phyloP scores from a whole-genome alignment of 1,140 invertebrate species.

The Caligus rogercresseyi region DNA sequence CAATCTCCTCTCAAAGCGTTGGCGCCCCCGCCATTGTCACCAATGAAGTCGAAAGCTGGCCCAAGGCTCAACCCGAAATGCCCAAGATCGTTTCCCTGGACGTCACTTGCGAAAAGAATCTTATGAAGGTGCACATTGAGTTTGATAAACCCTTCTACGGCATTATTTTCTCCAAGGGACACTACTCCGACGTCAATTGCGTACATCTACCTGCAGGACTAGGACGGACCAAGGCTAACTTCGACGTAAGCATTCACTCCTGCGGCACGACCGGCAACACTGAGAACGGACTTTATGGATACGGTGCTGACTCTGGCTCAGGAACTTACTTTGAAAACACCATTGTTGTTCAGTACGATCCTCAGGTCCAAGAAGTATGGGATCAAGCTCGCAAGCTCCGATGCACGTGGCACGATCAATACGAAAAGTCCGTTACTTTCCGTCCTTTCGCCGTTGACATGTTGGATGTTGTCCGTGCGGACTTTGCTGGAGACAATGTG shows the following conservation, averaged over 20 bases:
- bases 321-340: conserved; percentile 88
- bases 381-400: conserved; percentile 77
- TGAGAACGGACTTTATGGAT: conserved; percentile 63
- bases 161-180: conserved; percentile 85
- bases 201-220: conserved; percentile 71
- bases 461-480: conserved; percentile 75
- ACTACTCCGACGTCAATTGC: conserved; percentile 77
- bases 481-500: conserved; percentile 85
- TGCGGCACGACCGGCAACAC: conserved; percentile 80
- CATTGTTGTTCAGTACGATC: conserved; percentile 81
- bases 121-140: conserved; percentile 83
- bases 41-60: conserved; percentile 53
- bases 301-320: conserved; percentile 60
- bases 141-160: conserved; percentile 87
- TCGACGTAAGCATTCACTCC: conserved; percentile 71
- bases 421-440: conserved; percentile 87
- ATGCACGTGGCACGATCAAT: conserved; percentile 88
- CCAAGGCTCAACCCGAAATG: conserved; percentile 57
- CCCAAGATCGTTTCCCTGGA: conserved; percentile 77
- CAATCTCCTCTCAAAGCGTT: conserved; percentile 9
- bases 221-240: conserved; percentile 63
- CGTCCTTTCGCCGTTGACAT: conserved; percentile 85
- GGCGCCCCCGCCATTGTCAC: background rate
- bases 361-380: conserved; percentile 88
- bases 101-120: conserved; percentile 85